phyloP scores from a whole-genome alignment of 23 tunicate species.

The Halocynthia aurantium region DNA sequence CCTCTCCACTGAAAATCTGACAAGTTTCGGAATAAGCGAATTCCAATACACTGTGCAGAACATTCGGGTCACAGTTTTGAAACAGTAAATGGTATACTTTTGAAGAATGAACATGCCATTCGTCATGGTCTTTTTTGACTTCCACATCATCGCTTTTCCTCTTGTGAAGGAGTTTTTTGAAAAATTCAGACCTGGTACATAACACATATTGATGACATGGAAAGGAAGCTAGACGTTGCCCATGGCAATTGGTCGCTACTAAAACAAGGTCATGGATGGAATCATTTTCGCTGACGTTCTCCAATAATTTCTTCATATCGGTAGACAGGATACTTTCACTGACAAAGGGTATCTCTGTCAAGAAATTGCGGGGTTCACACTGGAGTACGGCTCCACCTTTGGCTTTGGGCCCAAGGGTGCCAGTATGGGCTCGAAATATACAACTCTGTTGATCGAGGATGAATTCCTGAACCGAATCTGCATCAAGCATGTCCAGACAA shows the following conservation, averaged over 20 bases:
- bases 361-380: constrained; percentile 56
- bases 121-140: neutral
- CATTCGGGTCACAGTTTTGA: constrained; percentile 48
- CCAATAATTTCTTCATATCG: constrained; percentile 2
- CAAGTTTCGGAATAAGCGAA: constrained; percentile 59
- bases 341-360: constrained; percentile 37
- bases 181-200: neutral
- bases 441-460: constrained; percentile 47
- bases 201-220: constrained; percentile 18
- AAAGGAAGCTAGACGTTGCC: neutral
- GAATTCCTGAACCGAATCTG: constrained; percentile 67
- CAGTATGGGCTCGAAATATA: constrained; percentile 71
- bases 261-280: constrained; percentile 4
- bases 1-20: constrained; percentile 7
- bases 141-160: neutral
- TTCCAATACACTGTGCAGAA: constrained; percentile 26
- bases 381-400: constrained; percentile 59
- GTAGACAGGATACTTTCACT: constrained; percentile 5
- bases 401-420: constrained; percentile 60
- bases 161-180: constrained; percentile 4
- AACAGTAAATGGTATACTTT: constrained; percentile 16
- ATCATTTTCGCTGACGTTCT: constrained; percentile 12
- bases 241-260: neutral
- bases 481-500: constrained; percentile 48
- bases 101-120: neutral